A percentile compares a stretch with the other conserved stretches of the same genome.
Conservation (phyloP, 2,888 invertebrate genomes). For the Kuschelorhynchus macadamiae region DNA sequence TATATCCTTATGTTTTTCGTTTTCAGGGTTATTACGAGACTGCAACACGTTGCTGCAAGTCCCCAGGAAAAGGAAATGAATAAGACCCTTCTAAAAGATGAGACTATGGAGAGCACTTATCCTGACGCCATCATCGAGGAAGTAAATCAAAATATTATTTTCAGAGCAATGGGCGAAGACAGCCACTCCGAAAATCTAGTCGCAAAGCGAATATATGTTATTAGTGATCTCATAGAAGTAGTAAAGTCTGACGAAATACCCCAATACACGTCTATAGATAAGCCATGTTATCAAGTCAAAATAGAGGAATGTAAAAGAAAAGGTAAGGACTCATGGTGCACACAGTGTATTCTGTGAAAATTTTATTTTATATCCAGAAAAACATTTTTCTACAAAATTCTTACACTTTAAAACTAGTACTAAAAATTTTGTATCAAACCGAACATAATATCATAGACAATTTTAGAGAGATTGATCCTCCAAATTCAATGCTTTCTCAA, state of each 20-base stretch:
- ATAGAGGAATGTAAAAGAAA: conserved; percentile 55
- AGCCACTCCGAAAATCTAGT: conserved; percentile 73
- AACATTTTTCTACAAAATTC: too few species aligned
- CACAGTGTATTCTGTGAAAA: background rate
- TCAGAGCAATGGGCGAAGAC: conserved; percentile 67
- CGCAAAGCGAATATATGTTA: conserved; percentile 77
- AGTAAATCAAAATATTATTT: conserved; percentile 76
- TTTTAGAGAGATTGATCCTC: too few species aligned
- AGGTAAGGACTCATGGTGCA: conserved; percentile 49
- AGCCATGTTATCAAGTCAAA: conserved; percentile 56
- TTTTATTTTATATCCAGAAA: background rate
- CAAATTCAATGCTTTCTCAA: too few species aligned
- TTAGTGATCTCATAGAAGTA: conserved; percentile 84
- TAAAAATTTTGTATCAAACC: too few species aligned
- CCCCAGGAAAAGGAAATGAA: conserved; percentile 56
- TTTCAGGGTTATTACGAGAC: conserved; percentile 50
- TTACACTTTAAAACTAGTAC: too few species aligned
- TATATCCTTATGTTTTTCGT: too few species aligned
- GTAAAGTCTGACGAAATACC: conserved; percentile 62
- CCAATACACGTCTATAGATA: conserved; percentile 57
- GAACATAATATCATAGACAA: too few species aligned
- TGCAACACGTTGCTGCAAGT: conserved; percentile 48
- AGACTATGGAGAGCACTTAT: conserved; percentile 73
- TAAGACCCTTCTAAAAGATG: conserved; percentile 54
- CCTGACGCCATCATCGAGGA: conserved; percentile 81